These are phyloP conservation scores for Acanthisitta chloris DNA, from an alignment of 2,113 vertebrate genomes.

Conservation along the genomic window DNA sequence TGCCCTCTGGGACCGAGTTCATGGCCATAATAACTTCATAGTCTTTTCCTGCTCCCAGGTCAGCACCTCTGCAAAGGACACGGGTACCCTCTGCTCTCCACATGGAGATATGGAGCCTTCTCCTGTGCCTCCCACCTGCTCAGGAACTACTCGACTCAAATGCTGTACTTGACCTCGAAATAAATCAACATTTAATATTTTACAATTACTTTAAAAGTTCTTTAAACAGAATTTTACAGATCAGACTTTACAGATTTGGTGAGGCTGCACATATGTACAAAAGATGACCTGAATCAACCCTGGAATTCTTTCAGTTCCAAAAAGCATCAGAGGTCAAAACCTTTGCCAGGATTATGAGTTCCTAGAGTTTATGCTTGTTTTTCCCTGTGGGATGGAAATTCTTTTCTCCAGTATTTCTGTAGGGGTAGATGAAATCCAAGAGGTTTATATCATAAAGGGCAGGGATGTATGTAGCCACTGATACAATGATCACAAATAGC, in stretches of 20 bases:
- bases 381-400: background rate
- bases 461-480: background rate
- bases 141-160: background rate
- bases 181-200: conserved; percentile 61
- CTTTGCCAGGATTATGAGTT: background rate
- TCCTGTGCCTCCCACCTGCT: background rate
- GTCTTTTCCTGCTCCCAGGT: background rate
- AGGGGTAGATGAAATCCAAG: background rate
- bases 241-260: background rate
- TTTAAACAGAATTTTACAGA: conserved; percentile 40
- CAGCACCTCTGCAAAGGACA: background rate
- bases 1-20: background rate
- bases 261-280: background rate
- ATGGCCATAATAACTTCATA: background rate
- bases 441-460: background rate
- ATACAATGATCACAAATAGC: background rate
- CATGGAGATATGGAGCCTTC: rapidly evolving
- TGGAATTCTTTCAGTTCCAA: background rate
- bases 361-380: background rate
- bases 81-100: background rate
- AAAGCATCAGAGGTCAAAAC: background rate
- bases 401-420: background rate
- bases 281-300: background rate
- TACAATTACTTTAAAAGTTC: conserved; percentile 21
- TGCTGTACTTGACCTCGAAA: background rate